phyloP scores from a whole-genome alignment of 2,113 vertebrate genomes.

The Origma solitaria region DNA sequence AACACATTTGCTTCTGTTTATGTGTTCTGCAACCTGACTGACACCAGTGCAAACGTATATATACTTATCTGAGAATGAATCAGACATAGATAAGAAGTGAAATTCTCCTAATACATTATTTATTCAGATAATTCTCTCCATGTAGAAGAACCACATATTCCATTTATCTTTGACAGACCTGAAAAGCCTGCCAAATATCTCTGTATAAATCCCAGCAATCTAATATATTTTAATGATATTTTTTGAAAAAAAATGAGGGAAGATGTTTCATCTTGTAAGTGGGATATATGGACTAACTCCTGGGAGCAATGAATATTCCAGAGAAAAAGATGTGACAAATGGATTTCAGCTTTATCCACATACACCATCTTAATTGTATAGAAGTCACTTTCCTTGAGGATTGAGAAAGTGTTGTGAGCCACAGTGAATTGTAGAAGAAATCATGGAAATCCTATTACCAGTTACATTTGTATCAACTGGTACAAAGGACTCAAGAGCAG shows the following conservation, averaged over 20 bases:
- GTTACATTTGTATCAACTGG: background rate
- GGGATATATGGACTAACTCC: background rate
- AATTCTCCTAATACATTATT: constrained; percentile 12
- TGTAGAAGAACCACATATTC: background rate
- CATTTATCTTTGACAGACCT: constrained; percentile 13
- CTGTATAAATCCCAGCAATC: background rate
- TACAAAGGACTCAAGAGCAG: background rate
- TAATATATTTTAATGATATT: constrained; percentile 2
- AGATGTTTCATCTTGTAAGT: constrained; percentile 8
- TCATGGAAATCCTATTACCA: background rate
- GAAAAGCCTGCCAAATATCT: constrained; percentile 6
- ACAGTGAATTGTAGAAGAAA: background rate
- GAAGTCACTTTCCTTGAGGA: background rate
- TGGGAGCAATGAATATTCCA: background rate
- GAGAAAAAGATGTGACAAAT: background rate
- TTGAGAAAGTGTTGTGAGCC: background rate
- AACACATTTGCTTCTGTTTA: background rate
- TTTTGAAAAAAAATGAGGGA: constrained; percentile 3
- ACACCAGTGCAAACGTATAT: background rate
- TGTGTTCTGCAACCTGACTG: background rate
- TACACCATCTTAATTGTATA: background rate
- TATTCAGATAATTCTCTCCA: constrained; percentile 1
- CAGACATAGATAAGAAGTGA: background rate
- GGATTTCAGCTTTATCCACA: background rate
- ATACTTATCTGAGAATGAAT: background rate